Base-by-base conservation (phyloP, 2,797 vertebrate genomes). In the Macrochelys suwanniensis region DNA sequence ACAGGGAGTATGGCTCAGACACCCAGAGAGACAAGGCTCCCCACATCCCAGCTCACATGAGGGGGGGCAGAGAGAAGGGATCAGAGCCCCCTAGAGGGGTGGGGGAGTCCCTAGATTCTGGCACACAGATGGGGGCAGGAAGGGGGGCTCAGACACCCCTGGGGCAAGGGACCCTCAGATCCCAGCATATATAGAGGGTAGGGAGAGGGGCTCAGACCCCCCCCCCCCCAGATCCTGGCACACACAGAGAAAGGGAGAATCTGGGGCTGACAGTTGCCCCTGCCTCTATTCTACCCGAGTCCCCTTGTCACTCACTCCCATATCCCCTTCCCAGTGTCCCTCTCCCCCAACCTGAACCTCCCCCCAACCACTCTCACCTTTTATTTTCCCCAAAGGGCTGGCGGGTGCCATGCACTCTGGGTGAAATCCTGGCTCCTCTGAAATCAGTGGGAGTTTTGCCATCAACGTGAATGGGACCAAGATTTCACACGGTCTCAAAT, bases 341-440 rank as follows among this genome's bases (percentile, higher is more conserved):
- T 37, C 65, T 15, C n/a, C 10, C 19, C 19, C 21, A 3, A 11
- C 5, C n/a, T 21, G 21, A 71, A 37, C 19, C 23, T 23, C 31
- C 31, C 31, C 31, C 10, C 19, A 71, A 42, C n/a, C 11, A 11
- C 21, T 42, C n/a, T 71, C 19, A 42, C 65, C 65, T 68, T 68
- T 37, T 10, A 68, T 68, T 68, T 68, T 11, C 65, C 61, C 65
- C 9, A 33, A 68, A 68, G 8, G n/a, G 21, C 68, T 71, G n/a
- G n/a, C 3, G 19, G 65, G n/a, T 68, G n/a, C 68, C 19, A 71
- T 6, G 37, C 37, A 23, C 4, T 28, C 26, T 25, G 33, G 37
- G 11, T 82, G 47, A 93, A 91, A 82, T 82, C 90, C 19, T 50
- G 45, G n/a, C 71, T 89, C 61, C 11, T 23, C 47, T 92, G 25